A percentile compares a stretch with the other conserved stretches of the same genome.
phyloP scores from a whole-genome alignment of 2,888 invertebrate genomes.

The Drosophila acutilabella region DNA sequence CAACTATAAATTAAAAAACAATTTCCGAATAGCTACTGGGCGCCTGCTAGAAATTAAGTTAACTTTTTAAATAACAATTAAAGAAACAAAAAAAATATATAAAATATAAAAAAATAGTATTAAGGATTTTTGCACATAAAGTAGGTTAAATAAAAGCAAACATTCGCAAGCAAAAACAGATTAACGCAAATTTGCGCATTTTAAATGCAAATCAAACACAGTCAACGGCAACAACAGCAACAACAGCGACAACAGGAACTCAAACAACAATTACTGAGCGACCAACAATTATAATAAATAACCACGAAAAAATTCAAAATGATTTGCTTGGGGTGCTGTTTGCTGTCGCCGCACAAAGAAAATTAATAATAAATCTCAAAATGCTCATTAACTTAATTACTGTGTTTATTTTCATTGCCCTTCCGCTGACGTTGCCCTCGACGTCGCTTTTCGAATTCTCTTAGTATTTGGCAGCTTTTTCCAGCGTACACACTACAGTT shows the following conservation, averaged over 20 bases:
- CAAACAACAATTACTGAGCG: slow-evolving; percentile 44
- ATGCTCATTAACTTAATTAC: slow-evolving; percentile 83
- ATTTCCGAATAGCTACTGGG: slow-evolving; percentile 47
- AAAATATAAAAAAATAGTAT: slow-evolving; percentile 7
- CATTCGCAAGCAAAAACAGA: slow-evolving; percentile 40
- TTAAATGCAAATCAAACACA: slow-evolving; percentile 70
- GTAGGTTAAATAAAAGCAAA: slow-evolving; percentile 29
- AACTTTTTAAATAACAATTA: slow-evolving; percentile 72
- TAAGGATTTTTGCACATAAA: no score
- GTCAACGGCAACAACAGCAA: slow-evolving; percentile 30
- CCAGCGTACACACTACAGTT: slow-evolving; percentile 1
- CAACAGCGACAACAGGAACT: slow-evolving; percentile 15
- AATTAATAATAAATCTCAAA: slow-evolving; percentile 82
- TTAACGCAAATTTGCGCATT: slow-evolving; percentile 68
- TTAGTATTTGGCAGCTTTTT: slow-evolving; percentile 36
- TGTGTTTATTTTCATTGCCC: slow-evolving; percentile 82
- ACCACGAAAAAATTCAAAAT: slow-evolving; percentile 60
- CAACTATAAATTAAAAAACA: slow-evolving; percentile 73
- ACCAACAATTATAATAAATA: slow-evolving; percentile 75
- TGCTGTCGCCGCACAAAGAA: slow-evolving; percentile 49
- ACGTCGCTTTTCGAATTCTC: slow-evolving; percentile 34
- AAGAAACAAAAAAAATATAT: slow-evolving; percentile 12
- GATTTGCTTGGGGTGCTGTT: slow-evolving; percentile 49
- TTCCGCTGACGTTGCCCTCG: slow-evolving; percentile 61
- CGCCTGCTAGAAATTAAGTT: slow-evolving; percentile 19